Conservation (phyloP, 2,113 vertebrate species). For the Sterrhoptilus dennistouni region DNA sequence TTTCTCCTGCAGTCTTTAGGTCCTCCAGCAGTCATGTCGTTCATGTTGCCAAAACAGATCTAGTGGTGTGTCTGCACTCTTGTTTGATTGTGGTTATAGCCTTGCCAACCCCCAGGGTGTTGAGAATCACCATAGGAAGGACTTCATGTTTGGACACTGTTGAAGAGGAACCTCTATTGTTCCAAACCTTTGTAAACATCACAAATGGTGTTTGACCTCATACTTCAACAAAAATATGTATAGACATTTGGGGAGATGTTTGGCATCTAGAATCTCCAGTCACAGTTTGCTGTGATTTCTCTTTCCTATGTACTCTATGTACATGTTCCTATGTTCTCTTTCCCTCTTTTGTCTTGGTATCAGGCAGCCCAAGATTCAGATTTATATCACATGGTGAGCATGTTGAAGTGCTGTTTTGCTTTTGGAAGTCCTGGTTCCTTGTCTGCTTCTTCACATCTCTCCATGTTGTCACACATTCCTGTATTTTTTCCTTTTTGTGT, state of each 20-base stretch:
- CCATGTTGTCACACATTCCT: fast-evolving
- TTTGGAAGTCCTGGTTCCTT: background rate
- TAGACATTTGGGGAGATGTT: background rate
- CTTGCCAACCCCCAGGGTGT: background rate
- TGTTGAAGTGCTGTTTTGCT: background rate
- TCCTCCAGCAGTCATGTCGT: background rate
- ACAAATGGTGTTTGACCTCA: background rate
- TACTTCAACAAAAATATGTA: background rate
- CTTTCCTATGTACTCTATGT: background rate
- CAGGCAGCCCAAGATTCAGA: background rate
- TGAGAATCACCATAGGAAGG: background rate
- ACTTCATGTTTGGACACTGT: background rate
- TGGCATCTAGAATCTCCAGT: background rate
- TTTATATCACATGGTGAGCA: fast-evolving
- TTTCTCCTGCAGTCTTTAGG: background rate
- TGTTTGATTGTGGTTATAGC: background rate
- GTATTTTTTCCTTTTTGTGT: fast-evolving
- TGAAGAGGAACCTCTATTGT: background rate
- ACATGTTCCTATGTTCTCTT: too few relatives aligned
- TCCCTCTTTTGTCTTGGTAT: background rate
- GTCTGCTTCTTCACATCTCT: background rate
- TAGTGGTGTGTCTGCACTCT: background rate
- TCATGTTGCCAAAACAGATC: background rate
- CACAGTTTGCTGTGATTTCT: background rate
- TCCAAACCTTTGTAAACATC: background rate